A percentile compares a stretch with the other conserved stretches of the same genome.
These are phyloP conservation scores for Opisthograptis luteolata DNA, from an alignment of 2,888 invertebrate species.

Conservation along the genomic window DNA sequence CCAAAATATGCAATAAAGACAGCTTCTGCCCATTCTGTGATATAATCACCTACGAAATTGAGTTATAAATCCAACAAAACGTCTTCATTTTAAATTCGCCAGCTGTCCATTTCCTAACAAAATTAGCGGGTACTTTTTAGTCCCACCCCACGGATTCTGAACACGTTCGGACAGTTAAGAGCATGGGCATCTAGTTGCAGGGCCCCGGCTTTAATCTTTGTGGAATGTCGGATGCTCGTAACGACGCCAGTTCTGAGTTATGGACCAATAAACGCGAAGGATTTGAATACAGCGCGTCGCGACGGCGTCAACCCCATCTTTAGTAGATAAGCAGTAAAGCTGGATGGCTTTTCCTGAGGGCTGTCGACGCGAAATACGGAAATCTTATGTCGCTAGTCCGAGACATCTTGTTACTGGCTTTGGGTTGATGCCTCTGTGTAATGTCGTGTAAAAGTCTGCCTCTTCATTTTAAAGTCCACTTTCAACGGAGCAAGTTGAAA, in stretches of 20 bases:
- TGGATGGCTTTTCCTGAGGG: conserved; percentile 42
- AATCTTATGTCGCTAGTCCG: conserved; percentile 19
- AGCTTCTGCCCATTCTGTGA: conserved; percentile 36
- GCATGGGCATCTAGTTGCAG: conserved; percentile 48
- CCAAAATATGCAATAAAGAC: conserved; percentile 32
- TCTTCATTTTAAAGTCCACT: conserved; percentile 13
- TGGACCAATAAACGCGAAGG: conserved; percentile 71
- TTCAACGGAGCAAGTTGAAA: background rate
- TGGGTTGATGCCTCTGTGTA: conserved; percentile 18
- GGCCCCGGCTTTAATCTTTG: conserved; percentile 68
- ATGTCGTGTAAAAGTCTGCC: conserved; percentile 20
- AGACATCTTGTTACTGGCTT: conserved; percentile 29
- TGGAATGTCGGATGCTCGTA: conserved; percentile 70
- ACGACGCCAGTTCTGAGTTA: conserved; percentile 68
- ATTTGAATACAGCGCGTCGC: conserved; percentile 68
- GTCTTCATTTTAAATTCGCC: conserved; percentile 57
- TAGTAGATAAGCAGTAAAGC: conserved; percentile 44
- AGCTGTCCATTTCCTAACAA: conserved; percentile 53
- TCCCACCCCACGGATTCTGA: conserved; percentile 47
- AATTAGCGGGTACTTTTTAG: conserved; percentile 68
- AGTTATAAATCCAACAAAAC: conserved; percentile 57
- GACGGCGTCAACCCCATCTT: conserved; percentile 57
- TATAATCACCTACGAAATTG: conserved; percentile 52
- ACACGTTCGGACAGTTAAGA: conserved; percentile 65
- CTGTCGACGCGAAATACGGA: conserved; percentile 24